Base-by-base conservation (phyloP, 2,797 vertebrate species). In the Siniperca undulata region DNA sequence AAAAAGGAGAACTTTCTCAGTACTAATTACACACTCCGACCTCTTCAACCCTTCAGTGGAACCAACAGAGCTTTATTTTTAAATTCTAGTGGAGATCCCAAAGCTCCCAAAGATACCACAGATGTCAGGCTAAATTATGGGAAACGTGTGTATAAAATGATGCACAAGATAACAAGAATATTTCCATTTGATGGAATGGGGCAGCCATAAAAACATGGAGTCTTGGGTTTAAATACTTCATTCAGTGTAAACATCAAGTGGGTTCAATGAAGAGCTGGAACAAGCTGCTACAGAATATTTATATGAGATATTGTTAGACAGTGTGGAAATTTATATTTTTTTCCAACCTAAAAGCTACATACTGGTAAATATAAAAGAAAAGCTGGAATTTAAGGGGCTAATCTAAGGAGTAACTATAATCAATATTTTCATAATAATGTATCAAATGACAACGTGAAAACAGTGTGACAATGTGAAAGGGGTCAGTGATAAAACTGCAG, bases 101-200 rank as follows among this genome's bases (percentile, higher is more conserved):
- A 22, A 34, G 22, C 59, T 74, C 48, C 65, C 36, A 53, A 30
- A 56, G 16, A 62, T 13, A 46, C 20, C 52, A 60, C 16, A 52
- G 53, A 60, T 62, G 58, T 20, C 52, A 84, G n/a, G 11, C n/a
- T 73, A 67, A 1, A 56, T 65, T 11, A 38, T 13, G 11, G 46
- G 3, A 70, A 78, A 44, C 10, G 30, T 16, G 14, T 64, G 4
- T 30, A 58, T 46, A 34, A 60, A 84, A 64, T 71, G 13, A 73
- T 30, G 52, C 36, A 38, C 5, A 40, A 30, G 44, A 61, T 40
- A 40, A 42, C 8, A 38, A 53, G 24, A 58, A 34, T 55, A 66
- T 70, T 74, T 85, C 44, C 42, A 30, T 52, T 14, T 56, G n/a
- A 62, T 34, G 20, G 11, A 38, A 38, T 14, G 4, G 34, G 42